A percentile compares a stretch with the other conserved stretches of the same genome.
Conservation (phyloP, 2,113 vertebrate species). For the Crotalus horridus region DNA sequence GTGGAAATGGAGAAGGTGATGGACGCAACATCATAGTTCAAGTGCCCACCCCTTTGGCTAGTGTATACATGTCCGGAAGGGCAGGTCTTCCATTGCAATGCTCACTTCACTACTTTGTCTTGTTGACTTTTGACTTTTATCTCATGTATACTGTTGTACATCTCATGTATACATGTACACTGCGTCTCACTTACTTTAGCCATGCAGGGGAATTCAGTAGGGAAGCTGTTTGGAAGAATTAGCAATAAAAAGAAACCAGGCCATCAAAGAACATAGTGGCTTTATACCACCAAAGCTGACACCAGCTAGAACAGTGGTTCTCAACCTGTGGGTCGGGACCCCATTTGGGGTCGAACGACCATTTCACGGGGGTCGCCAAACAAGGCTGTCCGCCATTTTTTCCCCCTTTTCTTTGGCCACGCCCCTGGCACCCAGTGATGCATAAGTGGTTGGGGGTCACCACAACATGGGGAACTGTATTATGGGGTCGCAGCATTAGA, state of each 20-base stretch:
- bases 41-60: not conserved
- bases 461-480: too few species aligned
- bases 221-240: not conserved
- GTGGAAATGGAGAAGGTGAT: not conserved
- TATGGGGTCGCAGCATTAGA: too few species aligned
- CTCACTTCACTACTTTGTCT: not conserved
- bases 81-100: not conserved
- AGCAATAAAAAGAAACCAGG: not conserved
- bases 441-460: too few species aligned
- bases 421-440: too few species aligned
- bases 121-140: not conserved
- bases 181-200: not conserved
- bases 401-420: too few species aligned
- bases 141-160: not conserved
- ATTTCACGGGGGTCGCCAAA: too few species aligned
- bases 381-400: too few species aligned
- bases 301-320: not conserved
- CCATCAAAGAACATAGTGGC: not conserved
- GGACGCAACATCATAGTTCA: not conserved
- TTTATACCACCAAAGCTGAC: not conserved
- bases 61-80: not conserved
- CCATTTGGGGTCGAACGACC: too few species aligned
- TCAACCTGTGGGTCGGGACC: too few species aligned
- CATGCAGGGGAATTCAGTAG: not conserved
- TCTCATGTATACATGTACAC: not conserved